Percentiles rank a stretch among this genome's conserved stretches.
Conservation (phyloP, 2,888 invertebrate species). For the Calameuta filiformis region DNA sequence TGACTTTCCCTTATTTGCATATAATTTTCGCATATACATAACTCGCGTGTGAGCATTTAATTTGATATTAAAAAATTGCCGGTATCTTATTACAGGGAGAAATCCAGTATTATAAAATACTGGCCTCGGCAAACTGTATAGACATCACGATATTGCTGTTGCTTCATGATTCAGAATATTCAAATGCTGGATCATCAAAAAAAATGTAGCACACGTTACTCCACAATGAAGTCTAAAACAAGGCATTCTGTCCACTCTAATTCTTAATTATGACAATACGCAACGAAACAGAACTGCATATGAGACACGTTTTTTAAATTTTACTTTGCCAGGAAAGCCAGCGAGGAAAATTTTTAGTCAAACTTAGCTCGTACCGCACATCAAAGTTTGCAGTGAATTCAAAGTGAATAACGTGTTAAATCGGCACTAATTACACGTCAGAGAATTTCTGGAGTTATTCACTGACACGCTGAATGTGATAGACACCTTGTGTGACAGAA, state of each 20-base stretch:
- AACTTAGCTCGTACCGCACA: background rate
- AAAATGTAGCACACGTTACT: conserved; percentile 30
- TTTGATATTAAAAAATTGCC: background rate
- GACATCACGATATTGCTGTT: conserved; percentile 11
- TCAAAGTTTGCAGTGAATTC: conserved; percentile 15
- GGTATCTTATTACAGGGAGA: background rate
- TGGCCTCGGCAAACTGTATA: background rate
- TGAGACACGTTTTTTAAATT: background rate
- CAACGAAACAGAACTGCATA: background rate
- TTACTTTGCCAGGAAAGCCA: background rate
- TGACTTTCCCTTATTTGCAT: background rate
- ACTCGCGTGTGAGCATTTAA: background rate
- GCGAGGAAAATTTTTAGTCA: background rate
- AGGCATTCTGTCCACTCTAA: background rate
- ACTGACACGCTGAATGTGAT: background rate
- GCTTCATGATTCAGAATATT: conserved; percentile 34
- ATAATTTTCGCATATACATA: background rate
- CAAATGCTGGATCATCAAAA: conserved; percentile 27
- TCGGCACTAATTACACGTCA: conserved; percentile 43
- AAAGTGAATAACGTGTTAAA: conserved; percentile 25
- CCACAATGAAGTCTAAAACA: background rate
- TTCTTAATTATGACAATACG: background rate
- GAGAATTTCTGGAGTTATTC: conserved; percentile 16
- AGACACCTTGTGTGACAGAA: background rate
- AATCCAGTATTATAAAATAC: background rate